phyloP scores from a whole-genome alignment of 2,113 vertebrate species.

The Xiphophorus hellerii region DNA sequence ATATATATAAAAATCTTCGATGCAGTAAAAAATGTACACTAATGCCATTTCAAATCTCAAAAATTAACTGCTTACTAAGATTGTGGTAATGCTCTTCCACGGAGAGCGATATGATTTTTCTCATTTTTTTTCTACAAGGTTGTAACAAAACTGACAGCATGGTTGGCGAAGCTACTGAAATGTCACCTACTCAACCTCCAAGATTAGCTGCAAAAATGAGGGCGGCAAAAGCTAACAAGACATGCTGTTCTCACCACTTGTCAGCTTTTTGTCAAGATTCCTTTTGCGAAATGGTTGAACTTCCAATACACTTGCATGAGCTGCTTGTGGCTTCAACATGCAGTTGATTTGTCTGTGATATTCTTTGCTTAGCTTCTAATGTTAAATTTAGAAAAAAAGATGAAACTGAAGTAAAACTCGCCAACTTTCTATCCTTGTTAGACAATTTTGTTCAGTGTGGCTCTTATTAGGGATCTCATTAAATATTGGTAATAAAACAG shows the following conservation, averaged over 20 bases:
- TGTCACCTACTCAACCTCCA: constrained; percentile 38
- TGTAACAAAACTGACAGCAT: constrained; percentile 2
- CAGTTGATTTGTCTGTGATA: not conserved
- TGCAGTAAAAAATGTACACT: constrained; percentile 45
- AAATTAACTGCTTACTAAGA: constrained; percentile 22
- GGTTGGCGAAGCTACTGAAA: constrained; percentile 21
- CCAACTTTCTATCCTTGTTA: not conserved
- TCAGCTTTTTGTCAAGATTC: constrained; percentile 45
- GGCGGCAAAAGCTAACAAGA: constrained; percentile 55
- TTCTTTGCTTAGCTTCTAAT: not conserved
- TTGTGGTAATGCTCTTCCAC: constrained; percentile 18
- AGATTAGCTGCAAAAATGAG: constrained; percentile 48
- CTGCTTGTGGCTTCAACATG: constrained; percentile 30
- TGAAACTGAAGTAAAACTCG: not conserved
- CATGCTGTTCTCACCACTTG: constrained; percentile 45
- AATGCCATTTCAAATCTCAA: constrained; percentile 42
- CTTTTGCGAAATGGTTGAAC: constrained; percentile 41
- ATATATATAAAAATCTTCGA: not conserved
- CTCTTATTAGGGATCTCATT: not conserved
- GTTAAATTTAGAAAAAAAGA: not conserved
- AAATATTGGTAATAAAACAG: not conserved
- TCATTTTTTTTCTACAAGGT: not conserved
- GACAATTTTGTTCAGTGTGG: not conserved
- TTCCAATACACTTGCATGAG: constrained; percentile 25
- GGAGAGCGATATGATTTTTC: not conserved